Conservation (phyloP, 2,888 invertebrate genomes). For the Drosophila cracens region DNA sequence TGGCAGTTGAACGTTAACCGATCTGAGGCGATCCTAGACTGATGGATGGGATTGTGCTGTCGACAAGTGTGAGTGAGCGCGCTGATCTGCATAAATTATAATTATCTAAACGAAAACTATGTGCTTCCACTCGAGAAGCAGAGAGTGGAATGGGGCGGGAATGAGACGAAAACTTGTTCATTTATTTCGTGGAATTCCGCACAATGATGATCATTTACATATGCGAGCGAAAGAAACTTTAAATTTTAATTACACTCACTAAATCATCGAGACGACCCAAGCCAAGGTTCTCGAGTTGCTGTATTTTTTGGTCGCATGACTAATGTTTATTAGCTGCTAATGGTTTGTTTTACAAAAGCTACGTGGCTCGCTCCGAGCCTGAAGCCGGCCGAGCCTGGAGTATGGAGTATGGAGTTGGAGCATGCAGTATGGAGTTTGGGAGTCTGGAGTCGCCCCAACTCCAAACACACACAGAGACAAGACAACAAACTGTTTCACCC, state of each 20-base stretch:
- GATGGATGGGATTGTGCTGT: slow-evolving; percentile 68
- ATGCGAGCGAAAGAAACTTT: slow-evolving; percentile 76
- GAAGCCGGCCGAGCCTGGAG: slow-evolving; percentile 19
- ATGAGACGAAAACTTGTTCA: slow-evolving; percentile 69
- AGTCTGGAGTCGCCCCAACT: slow-evolving; percentile 31
- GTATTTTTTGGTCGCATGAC: slow-evolving; percentile 76
- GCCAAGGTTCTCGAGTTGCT: slow-evolving; percentile 33
- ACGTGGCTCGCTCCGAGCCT: slow-evolving; percentile 64
- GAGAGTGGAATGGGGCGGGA: slow-evolving; percentile 2
- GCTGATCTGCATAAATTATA: slow-evolving; percentile 78
- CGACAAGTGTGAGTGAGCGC: slow-evolving; percentile 60
- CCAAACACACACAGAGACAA: slow-evolving; percentile 22
- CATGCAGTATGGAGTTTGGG: slow-evolving; percentile 2
- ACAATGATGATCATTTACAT: slow-evolving; percentile 76
- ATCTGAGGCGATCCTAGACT: slow-evolving; percentile 45
- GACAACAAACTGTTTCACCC: slow-evolving; percentile 73
- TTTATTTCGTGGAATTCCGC: slow-evolving; percentile 77
- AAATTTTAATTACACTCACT: slow-evolving; percentile 83
- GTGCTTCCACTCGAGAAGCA: slow-evolving; percentile 10
- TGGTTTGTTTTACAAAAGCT: slow-evolving; percentile 85
- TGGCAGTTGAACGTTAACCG: slow-evolving; percentile 47
- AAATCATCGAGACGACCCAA: slow-evolving; percentile 74
- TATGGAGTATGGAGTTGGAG: slow-evolving; percentile 6
- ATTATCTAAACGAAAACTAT: slow-evolving; percentile 63
- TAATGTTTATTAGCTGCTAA: slow-evolving; percentile 85